Conservation (phyloP, 2,113 vertebrate species). For the Noctilio leporinus region DNA sequence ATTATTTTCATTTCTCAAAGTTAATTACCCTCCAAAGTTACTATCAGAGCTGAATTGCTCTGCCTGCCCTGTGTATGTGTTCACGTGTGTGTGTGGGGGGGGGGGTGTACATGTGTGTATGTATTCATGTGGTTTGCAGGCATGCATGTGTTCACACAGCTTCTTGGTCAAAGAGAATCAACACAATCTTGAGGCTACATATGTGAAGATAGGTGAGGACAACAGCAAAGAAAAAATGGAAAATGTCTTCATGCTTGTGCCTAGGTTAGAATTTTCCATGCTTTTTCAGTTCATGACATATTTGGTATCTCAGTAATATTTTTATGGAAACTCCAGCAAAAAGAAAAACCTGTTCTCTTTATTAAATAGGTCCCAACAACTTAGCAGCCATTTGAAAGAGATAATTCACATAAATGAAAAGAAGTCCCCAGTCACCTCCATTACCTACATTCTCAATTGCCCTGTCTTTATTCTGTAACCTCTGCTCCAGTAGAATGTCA, state of each 20-base stretch:
- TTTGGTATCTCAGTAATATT: background rate
- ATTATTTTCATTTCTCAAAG: slow-evolving; percentile 61
- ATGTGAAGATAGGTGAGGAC: background rate
- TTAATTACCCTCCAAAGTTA: slow-evolving; percentile 44
- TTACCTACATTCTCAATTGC: background rate
- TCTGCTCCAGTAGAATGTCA: background rate
- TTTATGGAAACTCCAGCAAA: background rate
- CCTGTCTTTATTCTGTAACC: background rate
- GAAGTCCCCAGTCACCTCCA: background rate
- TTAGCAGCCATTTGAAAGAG: background rate
- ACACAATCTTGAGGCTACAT: background rate
- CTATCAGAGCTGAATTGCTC: background rate
- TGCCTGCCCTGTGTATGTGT: background rate
- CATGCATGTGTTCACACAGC: background rate
- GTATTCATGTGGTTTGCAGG: too few relatives aligned
- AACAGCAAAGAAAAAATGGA: background rate
- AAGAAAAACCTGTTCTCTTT: background rate
- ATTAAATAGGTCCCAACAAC: background rate
- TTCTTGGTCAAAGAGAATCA: background rate
- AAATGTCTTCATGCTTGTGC: background rate
- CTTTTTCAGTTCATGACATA: background rate
- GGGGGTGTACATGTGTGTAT: background rate
- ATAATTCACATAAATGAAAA: background rate
- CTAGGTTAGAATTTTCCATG: background rate
- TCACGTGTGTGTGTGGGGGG: background rate